Conservation (phyloP, 2,888 invertebrate genomes). For the Xestia rhomboidea region DNA sequence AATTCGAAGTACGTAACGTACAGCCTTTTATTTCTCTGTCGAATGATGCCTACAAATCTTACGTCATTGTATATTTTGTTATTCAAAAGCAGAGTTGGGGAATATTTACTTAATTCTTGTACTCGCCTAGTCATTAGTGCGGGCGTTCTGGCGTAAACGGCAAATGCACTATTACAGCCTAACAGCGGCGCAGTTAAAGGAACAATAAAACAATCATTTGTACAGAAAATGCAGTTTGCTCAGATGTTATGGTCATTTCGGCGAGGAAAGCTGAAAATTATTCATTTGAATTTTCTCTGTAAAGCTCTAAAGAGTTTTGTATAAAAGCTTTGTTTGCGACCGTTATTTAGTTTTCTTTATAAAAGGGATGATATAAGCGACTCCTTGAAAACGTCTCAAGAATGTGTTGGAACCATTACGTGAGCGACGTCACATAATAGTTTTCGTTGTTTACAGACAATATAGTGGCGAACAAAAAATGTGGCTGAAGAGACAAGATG, state of each 20-base stretch:
- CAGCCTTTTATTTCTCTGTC: background rate
- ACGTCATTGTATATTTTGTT: constrained; percentile 31
- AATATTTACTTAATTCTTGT: constrained; percentile 54
- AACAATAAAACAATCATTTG: constrained; percentile 64
- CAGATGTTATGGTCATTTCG: constrained; percentile 42
- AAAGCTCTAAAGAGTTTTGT: constrained; percentile 7
- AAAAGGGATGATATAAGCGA: constrained; percentile 16
- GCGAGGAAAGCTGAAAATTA: constrained; percentile 35
- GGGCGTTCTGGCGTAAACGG: constrained; percentile 50
- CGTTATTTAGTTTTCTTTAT: constrained; percentile 4
- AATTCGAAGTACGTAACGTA: background rate
- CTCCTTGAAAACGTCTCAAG: constrained; percentile 17
- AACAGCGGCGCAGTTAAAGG: constrained; percentile 41
- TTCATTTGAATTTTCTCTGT: constrained; percentile 17
- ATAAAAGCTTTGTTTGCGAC: constrained; percentile 9
- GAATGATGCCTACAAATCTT: constrained; percentile 1
- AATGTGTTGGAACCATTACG: constrained; percentile 33
- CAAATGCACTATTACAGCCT: constrained; percentile 57
- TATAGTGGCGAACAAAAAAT: constrained; percentile 50
- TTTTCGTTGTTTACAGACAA: constrained; percentile 55
- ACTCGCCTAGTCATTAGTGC: constrained; percentile 56
- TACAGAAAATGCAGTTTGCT: constrained; percentile 52
- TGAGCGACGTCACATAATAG: constrained; percentile 37
- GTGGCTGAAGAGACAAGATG: constrained; percentile 37
- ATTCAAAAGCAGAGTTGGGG: constrained; percentile 21